Percentiles rank a stretch among this genome's conserved stretches.
These are phyloP conservation scores for Adrianichthys oophorus DNA, from an alignment of 2,797 vertebrate species.

Conservation along the genomic window DNA sequence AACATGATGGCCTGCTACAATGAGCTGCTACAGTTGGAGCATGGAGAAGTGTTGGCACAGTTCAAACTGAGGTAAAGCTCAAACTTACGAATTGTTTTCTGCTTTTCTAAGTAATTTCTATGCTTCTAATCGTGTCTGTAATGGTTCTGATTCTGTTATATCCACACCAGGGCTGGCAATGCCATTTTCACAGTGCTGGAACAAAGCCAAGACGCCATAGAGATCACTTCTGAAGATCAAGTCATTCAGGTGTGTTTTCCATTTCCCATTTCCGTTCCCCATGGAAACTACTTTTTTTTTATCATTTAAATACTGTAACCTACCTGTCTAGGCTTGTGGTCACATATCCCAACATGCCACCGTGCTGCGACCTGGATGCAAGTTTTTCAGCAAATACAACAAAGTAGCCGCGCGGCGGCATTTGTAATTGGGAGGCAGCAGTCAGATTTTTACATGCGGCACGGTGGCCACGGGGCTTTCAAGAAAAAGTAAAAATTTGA, in stretches of 20 bases:
- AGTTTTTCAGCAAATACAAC: too few species aligned
- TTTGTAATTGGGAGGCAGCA: too few species aligned
- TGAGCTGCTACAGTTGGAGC: constrained; percentile 93
- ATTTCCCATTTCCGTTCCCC: background rate
- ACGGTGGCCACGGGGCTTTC: too few species aligned
- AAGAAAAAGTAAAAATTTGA: too few species aligned
- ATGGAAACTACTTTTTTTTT: too few species aligned
- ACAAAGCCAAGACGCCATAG: constrained; percentile 97
- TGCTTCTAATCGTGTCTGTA: constrained; percentile 9
- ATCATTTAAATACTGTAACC: constrained; percentile 8
- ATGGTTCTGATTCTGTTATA: constrained; percentile 26
- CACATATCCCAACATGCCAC: too few species aligned
- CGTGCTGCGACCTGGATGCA: too few species aligned
- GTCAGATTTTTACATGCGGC: too few species aligned
- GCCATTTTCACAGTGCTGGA: constrained; percentile 95
- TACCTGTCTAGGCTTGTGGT: background rate
- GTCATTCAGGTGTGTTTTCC: constrained; percentile 87
- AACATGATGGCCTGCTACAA: constrained; percentile 97
- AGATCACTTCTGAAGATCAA: constrained; percentile 97
- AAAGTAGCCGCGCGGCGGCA: too few species aligned
- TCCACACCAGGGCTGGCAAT: constrained; percentile 86
- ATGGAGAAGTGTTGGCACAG: constrained; percentile 92
- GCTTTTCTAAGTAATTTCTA: too few species aligned
- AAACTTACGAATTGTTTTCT: too few species aligned
- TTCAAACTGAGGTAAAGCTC: constrained; percentile 92